Percentiles rank a stretch among this genome's conserved stretches.
Conservation (phyloP, 1,140 invertebrate genomes). For the Papilio aristodemus region DNA sequence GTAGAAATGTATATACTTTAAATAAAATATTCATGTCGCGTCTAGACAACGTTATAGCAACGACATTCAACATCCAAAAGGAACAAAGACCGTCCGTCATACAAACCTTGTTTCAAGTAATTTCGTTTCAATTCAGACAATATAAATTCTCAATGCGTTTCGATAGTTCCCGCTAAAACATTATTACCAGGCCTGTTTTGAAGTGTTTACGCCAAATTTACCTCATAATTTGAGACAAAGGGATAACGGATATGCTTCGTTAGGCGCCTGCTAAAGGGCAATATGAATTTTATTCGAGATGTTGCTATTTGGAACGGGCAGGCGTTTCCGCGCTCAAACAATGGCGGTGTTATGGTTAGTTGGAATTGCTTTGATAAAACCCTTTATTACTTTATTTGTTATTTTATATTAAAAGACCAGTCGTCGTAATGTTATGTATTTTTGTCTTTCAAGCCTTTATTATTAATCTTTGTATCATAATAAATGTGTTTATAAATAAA, state of each 20-base stretch:
- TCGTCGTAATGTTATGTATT: too few species aligned
- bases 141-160: conserved; percentile 41
- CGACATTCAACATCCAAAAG: conserved; percentile 38
- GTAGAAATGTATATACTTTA: too few species aligned
- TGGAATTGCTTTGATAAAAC: conserved; percentile 13
- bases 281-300: conserved; percentile 33
- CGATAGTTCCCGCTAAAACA: conserved; percentile 41
- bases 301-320: conserved; percentile 30
- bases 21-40: conserved; percentile 15
- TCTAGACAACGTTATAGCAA: conserved; percentile 39
- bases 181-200: conserved; percentile 36
- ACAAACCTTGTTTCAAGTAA: conserved; percentile 54
- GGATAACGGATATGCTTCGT: conserved; percentile 35
- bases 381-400: neutral
- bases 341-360: conserved; percentile 9
- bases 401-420: neutral
- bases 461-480: too few species aligned
- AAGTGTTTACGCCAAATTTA: conserved; percentile 37
- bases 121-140: conserved; percentile 54
- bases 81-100: conserved; percentile 44
- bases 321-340: conserved; percentile 15
- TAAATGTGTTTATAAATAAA: too few species aligned
- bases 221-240: conserved; percentile 37
- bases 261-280: conserved; percentile 25
- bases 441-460: too few species aligned